Conservation (phyloP, 2,113 vertebrate genomes). For the Delphinapterus leucas region DNA sequence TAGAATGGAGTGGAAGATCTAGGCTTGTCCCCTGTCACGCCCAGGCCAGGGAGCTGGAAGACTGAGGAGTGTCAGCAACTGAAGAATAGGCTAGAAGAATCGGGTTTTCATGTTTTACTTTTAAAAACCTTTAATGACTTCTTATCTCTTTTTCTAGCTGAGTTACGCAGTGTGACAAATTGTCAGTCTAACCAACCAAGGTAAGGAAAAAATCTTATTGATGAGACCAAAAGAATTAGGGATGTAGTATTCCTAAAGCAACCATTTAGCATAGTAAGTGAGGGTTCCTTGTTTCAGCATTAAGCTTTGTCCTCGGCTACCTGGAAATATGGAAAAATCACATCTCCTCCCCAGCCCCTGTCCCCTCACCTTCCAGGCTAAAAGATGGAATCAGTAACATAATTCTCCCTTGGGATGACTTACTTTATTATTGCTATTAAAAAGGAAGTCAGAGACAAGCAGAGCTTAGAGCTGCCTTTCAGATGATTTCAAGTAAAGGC, state of each 20-base stretch:
- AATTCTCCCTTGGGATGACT: background rate
- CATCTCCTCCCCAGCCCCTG: background rate
- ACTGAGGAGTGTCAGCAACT: background rate
- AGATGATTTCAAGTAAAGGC: background rate
- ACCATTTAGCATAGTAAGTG: background rate
- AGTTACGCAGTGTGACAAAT: conserved; percentile 63
- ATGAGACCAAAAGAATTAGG: background rate
- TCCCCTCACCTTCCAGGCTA: background rate
- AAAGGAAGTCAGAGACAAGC: background rate
- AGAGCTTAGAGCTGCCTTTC: background rate
- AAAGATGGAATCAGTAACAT: background rate
- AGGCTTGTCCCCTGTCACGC: background rate
- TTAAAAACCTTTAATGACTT: background rate
- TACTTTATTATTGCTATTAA: background rate
- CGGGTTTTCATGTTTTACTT: background rate
- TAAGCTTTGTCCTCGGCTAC: background rate
- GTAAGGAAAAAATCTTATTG: conserved; percentile 73
- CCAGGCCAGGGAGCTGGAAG: background rate
- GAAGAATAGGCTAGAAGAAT: background rate
- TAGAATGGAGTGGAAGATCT: background rate
- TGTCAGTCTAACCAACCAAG: conserved; percentile 70
- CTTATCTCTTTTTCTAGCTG: conserved; percentile 74
- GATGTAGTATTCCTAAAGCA: background rate
- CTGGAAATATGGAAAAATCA: background rate
- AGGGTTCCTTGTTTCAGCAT: background rate